Base-by-base conservation (phyloP, 2,797 vertebrate species). In the Gastrophryne carolinensis region DNA sequence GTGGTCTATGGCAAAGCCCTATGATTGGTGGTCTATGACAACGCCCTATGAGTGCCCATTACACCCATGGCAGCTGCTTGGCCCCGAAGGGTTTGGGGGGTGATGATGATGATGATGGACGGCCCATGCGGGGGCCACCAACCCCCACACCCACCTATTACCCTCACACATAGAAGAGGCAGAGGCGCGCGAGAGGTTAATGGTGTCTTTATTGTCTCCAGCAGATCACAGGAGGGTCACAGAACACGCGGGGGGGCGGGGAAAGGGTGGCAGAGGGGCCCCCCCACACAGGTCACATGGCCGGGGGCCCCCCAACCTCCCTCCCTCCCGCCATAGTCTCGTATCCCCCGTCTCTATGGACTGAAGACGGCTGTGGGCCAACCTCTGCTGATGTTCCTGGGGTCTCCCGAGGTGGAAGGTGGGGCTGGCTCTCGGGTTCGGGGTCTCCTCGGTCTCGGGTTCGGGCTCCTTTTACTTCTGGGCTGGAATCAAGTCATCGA, bases 401-500 rank as follows among this genome's bases (percentile, higher is more conserved):
- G 17, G 61, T 74, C 62, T 69, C 44, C 64, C n/a, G n/a, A n/a
- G n/a, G n/a, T n/a, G n/a, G n/a, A n/a, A n/a, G n/a, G 3, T 23
- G 35, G 9, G 57, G 37, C 62, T 37, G 37, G 17, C 15, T 41
- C 5, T 50, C 35, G 13, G 17, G 1, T 29, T 49, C n/a, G 68
- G 75, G 15, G 37, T 61, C 39, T 27, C 19, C 60, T 63, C 60
- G 68, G 62, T 79, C 62, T 68, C 41, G 58, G 9, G 10, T 7
- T 26, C 24, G 17, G n/a, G n/a, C n/a, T n/a, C 13, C 17, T 11
- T 67, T 17, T 67, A 90, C 80, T 92, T 94, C 93, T 98, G 96
- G 72, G 96, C 95, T 0, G 96, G 96, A 84, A 98, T 92, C 94
- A 98, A 95, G 92, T 87, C 91, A 21, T 98, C 96, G 7, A 98